These are phyloP conservation scores for Pangasianodon hypophthalmus DNA, from an alignment of 2,113 vertebrate species.

Conservation along the genomic window DNA sequence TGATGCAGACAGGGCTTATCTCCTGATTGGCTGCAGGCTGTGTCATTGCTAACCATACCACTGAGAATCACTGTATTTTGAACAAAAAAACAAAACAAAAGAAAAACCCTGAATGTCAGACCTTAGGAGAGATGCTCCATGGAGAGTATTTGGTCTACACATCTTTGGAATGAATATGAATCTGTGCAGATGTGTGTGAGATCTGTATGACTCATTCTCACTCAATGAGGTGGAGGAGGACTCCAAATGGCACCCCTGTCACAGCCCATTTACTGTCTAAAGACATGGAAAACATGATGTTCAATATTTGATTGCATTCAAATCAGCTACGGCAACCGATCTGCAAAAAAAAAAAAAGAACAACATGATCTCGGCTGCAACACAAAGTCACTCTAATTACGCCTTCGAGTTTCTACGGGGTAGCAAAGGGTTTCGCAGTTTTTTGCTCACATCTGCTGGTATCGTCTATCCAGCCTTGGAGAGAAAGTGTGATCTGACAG, in stretches of 20 bases:
- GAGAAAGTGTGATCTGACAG: slow-evolving; percentile 34
- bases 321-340: slow-evolving; percentile 12
- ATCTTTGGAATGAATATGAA: not conserved
- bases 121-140: not conserved
- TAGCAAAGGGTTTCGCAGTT: not conserved
- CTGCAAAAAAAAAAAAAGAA: not conserved
- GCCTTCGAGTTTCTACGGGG: not conserved
- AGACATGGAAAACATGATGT: slow-evolving; percentile 41
- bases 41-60: too few relatives aligned
- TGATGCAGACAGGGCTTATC: slow-evolving; percentile 6
- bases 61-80: not conserved
- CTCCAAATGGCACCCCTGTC: slow-evolving; percentile 31
- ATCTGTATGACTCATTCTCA: slow-evolving; percentile 17
- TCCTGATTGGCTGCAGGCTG: slow-evolving; percentile 27
- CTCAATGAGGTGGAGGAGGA: slow-evolving; percentile 17
- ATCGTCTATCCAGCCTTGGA: not conserved
- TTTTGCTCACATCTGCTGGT: not conserved
- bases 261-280: slow-evolving; percentile 38
- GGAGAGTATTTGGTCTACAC: not conserved
- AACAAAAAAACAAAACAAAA: not conserved
- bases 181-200: slow-evolving; percentile 14
- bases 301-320: slow-evolving; percentile 44
- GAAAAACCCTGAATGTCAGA: slow-evolving; percentile 14
- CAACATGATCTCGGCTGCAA: not conserved
- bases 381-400: slow-evolving; percentile 1